Percentiles rank a stretch among this genome's conserved stretches.
Evolutionary conservation across 2,113 vertebrate genomes (phyloP).

Genomic region (Elgaria multicarinata): DNA sequence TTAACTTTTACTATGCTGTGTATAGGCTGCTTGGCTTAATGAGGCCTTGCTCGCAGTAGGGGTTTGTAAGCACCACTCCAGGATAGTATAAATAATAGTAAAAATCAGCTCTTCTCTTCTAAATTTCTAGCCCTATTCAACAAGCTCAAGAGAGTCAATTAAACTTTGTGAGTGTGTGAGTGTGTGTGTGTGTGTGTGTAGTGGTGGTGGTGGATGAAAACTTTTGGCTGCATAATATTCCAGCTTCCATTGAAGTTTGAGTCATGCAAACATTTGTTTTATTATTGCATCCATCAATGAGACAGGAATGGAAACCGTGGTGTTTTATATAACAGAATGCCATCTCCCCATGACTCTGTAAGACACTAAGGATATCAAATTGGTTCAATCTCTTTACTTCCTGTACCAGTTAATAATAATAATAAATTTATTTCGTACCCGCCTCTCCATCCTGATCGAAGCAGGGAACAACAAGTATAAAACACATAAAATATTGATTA

Average conservation of each 20-base stretch:
- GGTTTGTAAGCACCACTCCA: neutral
- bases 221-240: neutral
- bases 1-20: constrained; percentile 20
- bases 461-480: too few relatives aligned
- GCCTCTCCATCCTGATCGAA: too few relatives aligned
- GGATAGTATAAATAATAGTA: neutral
- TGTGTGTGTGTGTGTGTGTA: neutral
- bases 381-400: neutral
- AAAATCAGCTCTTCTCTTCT: neutral
- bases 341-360: neutral
- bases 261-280: neutral
- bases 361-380: neutral
- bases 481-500: too few relatives aligned
- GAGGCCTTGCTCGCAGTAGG: neutral
- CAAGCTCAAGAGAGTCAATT: neutral
- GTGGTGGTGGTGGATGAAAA: neutral
- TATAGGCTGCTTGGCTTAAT: constrained; percentile 1
- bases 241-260: neutral
- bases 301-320: neutral
- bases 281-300: neutral
- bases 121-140: constrained; percentile 19
- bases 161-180: neutral
- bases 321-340: neutral
- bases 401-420: neutral
- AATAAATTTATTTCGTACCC: too few relatives aligned